phyloP scores from a whole-genome alignment of 2,888 invertebrate species.

The Drosophila subquinaria region DNA sequence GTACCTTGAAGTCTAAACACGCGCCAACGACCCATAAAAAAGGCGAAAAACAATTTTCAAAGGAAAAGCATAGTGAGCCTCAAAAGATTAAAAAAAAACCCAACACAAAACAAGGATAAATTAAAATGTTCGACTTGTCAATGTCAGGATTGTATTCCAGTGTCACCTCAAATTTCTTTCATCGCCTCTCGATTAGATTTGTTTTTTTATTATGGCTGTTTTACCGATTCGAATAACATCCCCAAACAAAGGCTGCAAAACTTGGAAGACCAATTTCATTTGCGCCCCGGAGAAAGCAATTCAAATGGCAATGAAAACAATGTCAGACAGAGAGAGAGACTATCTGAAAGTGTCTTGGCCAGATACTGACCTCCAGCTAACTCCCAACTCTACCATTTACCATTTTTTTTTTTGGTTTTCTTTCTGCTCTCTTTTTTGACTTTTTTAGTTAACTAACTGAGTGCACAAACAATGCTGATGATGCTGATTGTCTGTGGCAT shows the following conservation, averaged over 20 bases:
- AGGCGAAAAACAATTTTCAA: slow-evolving; percentile 29
- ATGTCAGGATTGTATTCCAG: slow-evolving; percentile 52
- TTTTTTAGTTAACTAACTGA: slow-evolving; percentile 60
- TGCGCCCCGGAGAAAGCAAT: slow-evolving; percentile 31
- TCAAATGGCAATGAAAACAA: slow-evolving; percentile 55
- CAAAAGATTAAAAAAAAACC: slow-evolving; percentile 5
- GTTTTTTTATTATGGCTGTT: slow-evolving; percentile 35
- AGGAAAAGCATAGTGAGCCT: slow-evolving; percentile 24
- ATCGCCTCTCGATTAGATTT: slow-evolving; percentile 23
- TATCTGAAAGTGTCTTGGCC: slow-evolving; percentile 26
- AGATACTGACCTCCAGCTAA: slow-evolving; percentile 30
- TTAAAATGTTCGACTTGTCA: slow-evolving; percentile 45
- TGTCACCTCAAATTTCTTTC: slow-evolving; percentile 65
- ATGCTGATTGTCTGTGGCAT: slow-evolving; percentile 77
- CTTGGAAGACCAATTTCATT: slow-evolving; percentile 45
- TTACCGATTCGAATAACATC: slow-evolving; percentile 35
- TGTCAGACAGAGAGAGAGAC: slow-evolving; percentile 21
- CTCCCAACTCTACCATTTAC: slow-evolving; percentile 11
- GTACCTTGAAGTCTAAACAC: slow-evolving; percentile 45
- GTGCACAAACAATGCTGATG: slow-evolving; percentile 78
- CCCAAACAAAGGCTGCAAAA: slow-evolving; percentile 26
- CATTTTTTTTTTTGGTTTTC: slow-evolving; percentile 3
- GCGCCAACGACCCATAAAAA: slow-evolving; percentile 35
- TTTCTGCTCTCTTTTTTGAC: slow-evolving; percentile 2
- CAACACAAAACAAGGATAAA: background rate